Evolutionary conservation across 37 sponge, comb jelly and placozoan species (phyloP), one percentile per base, ranked within the genome.

Genomic region (Chondrilla cf. caribensis): DNA sequence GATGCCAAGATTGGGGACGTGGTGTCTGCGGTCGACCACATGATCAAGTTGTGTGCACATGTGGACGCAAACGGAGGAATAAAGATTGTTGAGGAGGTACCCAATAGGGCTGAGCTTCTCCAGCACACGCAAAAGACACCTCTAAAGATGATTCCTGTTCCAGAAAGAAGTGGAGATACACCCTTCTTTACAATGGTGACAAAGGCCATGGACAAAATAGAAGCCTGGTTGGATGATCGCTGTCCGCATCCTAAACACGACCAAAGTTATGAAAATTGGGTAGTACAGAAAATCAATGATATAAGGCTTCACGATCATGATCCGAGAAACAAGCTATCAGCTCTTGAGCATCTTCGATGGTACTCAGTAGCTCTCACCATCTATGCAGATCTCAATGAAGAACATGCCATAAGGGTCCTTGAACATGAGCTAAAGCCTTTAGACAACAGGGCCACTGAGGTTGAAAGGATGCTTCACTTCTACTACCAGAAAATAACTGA

Each of bases 51-150:
- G 0, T 84, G 88, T 82, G 90, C 94, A 24, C 85, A 43, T 8
- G 24, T 93, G 75, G 94, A 93, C 84, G 94, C 91, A n/a, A 76
- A 67, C 29, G 58, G 81, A 77, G 93, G 93, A 5, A 83, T 88
- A 25, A 54, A 68, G 25, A 57, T 38, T 5, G 93, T 92, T 4
- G 26, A 60, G 41, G 58, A 80, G 21, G 25, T 19, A 15, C 29
- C 25, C 6, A 39, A 40, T 25, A 73, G 25, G 7, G 25, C 7
- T n/a, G 76, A 73, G 43, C 15, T 73, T 1, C 42, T 43, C 38
- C 42, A 42, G 44, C 11, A 39, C 44, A 73, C 44, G 1, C 76
- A 73, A 7, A 73, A 73, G 43, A 38, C 21, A 2, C 38, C 31
- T 37, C 41, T 73, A 43, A 73, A 40, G n/a, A 40, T 73, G 41